A percentile compares a stretch with the other conserved stretches of the same genome.
Conservation (phyloP, 2,797 vertebrate genomes). For the Atherinosoma microstoma region DNA sequence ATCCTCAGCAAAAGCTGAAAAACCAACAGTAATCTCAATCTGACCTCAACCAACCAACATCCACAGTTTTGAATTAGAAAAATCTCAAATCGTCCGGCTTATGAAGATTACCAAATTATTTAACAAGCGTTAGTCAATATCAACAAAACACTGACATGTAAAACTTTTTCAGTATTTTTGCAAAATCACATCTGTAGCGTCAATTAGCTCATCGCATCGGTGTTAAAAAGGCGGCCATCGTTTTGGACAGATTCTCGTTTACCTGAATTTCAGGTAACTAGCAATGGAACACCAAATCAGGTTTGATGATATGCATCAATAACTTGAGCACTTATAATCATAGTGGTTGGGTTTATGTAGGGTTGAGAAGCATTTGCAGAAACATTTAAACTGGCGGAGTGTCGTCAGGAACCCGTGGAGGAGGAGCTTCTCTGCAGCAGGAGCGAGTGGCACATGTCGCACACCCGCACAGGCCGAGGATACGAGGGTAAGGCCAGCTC, state of each 20-base stretch:
- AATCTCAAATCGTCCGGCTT: constrained; percentile 5
- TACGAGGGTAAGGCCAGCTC: constrained; percentile 96
- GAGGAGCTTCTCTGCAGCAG: constrained; percentile 92
- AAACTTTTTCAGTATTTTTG: neutral
- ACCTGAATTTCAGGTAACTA: constrained; percentile 68
- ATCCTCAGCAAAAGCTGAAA: constrained; percentile 16
- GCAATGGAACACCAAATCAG: constrained; percentile 45
- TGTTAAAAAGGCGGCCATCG: constrained; percentile 16
- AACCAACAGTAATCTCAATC: neutral
- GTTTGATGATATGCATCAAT: constrained; percentile 23
- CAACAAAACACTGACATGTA: constrained; percentile 6
- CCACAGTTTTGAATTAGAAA: neutral
- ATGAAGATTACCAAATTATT: constrained; percentile 12
- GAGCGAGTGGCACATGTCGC: constrained; percentile 92
- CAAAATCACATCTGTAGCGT: neutral
- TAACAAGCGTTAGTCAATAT: constrained; percentile 19
- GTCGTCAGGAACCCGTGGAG: constrained; percentile 84
- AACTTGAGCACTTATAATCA: constrained; percentile 5
- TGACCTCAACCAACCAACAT: neutral
- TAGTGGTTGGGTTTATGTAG: constrained; percentile 18
- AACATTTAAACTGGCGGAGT: neutral
- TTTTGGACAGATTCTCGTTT: constrained; percentile 15
- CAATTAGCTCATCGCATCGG: constrained; percentile 19
- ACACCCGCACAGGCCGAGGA: constrained; percentile 94
- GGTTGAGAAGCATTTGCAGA: constrained; percentile 21